phyloP scores from a whole-genome alignment of 92 coral and sea anemone genomes.

The Palythoa grandis region DNA sequence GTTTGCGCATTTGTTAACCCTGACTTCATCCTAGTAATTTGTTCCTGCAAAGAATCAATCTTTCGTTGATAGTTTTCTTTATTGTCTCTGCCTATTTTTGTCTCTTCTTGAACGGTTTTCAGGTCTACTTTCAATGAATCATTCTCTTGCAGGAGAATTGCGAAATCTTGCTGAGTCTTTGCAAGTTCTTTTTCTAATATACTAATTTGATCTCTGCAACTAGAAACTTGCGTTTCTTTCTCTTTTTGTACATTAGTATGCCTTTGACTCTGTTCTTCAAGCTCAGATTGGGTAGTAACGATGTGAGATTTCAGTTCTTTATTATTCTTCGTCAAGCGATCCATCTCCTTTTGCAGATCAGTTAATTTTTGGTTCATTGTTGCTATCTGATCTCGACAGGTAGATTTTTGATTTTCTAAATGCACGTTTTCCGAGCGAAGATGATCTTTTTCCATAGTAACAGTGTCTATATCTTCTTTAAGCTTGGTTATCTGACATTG shows the following conservation, averaged over 20 bases:
- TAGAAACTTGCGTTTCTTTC: slow-evolving; percentile 9
- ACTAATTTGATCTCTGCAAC: background rate
- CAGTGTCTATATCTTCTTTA: slow-evolving; percentile 33
- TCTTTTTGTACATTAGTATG: slow-evolving; percentile 44
- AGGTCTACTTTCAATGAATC: slow-evolving; percentile 40
- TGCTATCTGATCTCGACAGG: slow-evolving; percentile 45
- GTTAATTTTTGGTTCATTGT: slow-evolving; percentile 42
- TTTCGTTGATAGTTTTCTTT: slow-evolving; percentile 54
- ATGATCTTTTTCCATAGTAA: slow-evolving; percentile 7
- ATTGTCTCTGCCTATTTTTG: background rate
- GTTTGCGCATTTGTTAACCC: slow-evolving; percentile 42
- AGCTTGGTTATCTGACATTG: slow-evolving; percentile 13
- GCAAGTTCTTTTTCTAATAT: slow-evolving; percentile 29
- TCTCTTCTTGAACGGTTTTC: slow-evolving; percentile 1
- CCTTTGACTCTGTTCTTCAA: slow-evolving; percentile 41
- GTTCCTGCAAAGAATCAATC: slow-evolving; percentile 46
- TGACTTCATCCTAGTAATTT: slow-evolving; percentile 22
- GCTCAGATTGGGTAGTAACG: slow-evolving; percentile 40
- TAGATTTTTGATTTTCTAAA: slow-evolving; percentile 35
- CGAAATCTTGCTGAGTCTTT: slow-evolving; percentile 21
- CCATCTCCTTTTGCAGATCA: background rate
- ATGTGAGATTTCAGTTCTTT: slow-evolving; percentile 54
- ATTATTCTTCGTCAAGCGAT: slow-evolving; percentile 22
- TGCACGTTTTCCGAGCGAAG: slow-evolving; percentile 9
- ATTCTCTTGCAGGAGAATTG: slow-evolving; percentile 39